These are phyloP conservation scores for Eueremaeus valkanovi DNA, from an alignment of 2,888 invertebrate genomes.

Conservation along the genomic window DNA sequence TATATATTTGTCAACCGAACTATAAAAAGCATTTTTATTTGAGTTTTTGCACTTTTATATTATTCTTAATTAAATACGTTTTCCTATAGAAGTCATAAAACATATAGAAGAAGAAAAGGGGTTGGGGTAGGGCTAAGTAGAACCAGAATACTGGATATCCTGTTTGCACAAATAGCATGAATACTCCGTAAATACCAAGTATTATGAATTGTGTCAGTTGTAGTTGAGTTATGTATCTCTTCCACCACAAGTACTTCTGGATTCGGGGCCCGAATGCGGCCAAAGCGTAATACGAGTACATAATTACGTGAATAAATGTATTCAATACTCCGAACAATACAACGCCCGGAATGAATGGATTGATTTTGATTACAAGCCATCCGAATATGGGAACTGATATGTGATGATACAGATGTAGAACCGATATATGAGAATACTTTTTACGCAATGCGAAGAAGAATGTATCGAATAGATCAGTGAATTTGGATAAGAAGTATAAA, in stretches of 20 bases:
- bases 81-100: too few species aligned
- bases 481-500: conserved; percentile 31
- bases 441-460: conserved; percentile 39
- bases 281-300: conserved; percentile 39
- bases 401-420: conserved; percentile 40
- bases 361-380: conserved; percentile 15
- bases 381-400: conserved; percentile 39
- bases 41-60: too few species aligned
- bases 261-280: conserved; percentile 26
- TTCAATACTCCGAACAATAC: conserved; percentile 37
- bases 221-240: conserved; percentile 38
- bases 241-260: conserved; percentile 40
- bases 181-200: conserved; percentile 33
- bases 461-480: conserved; percentile 39
- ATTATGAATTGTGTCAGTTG: conserved; percentile 37
- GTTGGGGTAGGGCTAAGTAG: too few species aligned
- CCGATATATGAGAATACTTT: conserved; percentile 37
- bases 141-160: too few species aligned
- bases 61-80: too few species aligned
- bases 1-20: too few species aligned
- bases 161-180: too few species aligned
- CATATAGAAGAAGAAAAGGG: too few species aligned
- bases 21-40: too few species aligned
- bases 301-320: conserved; percentile 36
- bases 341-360: conserved; percentile 35